These are phyloP conservation scores for Nasonovia ribisnigri DNA, from an alignment of 2,888 invertebrate species.

Conservation along the genomic window DNA sequence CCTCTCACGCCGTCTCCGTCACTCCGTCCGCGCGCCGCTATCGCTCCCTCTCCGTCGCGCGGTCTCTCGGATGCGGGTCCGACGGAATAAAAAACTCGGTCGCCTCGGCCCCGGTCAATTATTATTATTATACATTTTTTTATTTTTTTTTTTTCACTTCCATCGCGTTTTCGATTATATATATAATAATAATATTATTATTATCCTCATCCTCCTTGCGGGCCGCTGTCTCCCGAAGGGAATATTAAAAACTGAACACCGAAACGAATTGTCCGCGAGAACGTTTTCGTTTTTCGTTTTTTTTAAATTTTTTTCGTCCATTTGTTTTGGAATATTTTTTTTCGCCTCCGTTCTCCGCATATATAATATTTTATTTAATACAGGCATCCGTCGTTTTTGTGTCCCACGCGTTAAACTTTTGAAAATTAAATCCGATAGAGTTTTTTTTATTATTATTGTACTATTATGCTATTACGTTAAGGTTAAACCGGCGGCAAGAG, in stretches of 20 bases:
- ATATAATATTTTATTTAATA: neutral
- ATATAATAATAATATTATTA: conserved; percentile 14
- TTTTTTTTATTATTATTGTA: neutral
- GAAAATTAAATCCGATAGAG: conserved; percentile 29
- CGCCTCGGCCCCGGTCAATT: conserved; percentile 43
- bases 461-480: neutral
- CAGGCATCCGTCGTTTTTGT: neutral
- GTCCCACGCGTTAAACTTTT: neutral
- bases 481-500: neutral
- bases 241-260: conserved; percentile 51
- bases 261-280: conserved; percentile 46
- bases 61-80: neutral
- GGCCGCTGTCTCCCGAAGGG: conserved; percentile 13
- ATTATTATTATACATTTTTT: conserved; percentile 35
- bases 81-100: conserved; percentile 33
- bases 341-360: neutral
- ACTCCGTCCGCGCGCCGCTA: neutral
- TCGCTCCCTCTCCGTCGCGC: neutral
- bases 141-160: conserved; percentile 14
- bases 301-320: conserved; percentile 2
- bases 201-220: conserved; percentile 42
- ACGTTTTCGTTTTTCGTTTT: conserved; percentile 27
- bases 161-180: conserved; percentile 44
- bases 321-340: conserved; percentile 23
- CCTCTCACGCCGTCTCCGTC: neutral